phyloP scores from a whole-genome alignment of 2,888 invertebrate genomes.

The Sclerodermus sp. region DNA sequence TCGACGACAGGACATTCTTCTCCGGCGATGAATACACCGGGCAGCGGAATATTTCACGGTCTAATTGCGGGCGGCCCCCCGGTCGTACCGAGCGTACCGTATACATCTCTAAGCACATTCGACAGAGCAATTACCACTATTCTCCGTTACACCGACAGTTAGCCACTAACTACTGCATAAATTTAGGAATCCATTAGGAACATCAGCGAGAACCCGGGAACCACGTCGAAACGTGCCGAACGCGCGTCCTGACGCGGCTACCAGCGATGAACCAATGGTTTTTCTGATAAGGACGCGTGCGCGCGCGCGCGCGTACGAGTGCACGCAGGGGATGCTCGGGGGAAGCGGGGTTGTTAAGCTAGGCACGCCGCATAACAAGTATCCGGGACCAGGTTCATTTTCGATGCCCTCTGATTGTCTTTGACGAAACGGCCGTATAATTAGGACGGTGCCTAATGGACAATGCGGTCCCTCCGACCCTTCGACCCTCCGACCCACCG shows the following conservation, averaged over 20 bases:
- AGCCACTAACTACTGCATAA: neutral
- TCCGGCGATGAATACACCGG: neutral
- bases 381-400: neutral
- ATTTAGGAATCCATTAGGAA: neutral
- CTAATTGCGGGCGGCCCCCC: too few species aligned
- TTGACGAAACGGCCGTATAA: conserved; percentile 26
- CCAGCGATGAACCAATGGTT: too few species aligned
- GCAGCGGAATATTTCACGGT: too few species aligned
- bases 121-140: too few species aligned
- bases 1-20: too few species aligned
- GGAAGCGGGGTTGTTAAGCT: too few species aligned
- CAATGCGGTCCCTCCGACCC: conserved; percentile 30
- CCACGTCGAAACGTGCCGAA: neutral
- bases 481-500: conserved; percentile 13
- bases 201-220: neutral
- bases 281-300: too few species aligned
- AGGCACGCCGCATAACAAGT: neutral
- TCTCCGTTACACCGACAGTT: neutral
- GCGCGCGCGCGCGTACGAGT: too few species aligned
- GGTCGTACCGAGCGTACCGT: too few species aligned
- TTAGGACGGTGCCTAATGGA: conserved; percentile 41
- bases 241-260: neutral
- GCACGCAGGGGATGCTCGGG: too few species aligned
- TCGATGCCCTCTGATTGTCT: conserved; percentile 20
- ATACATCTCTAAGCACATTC: too few species aligned